Evolutionary conservation across 23 tunicate genomes (phyloP).

Genomic region (Trididemnum clinides): DNA sequence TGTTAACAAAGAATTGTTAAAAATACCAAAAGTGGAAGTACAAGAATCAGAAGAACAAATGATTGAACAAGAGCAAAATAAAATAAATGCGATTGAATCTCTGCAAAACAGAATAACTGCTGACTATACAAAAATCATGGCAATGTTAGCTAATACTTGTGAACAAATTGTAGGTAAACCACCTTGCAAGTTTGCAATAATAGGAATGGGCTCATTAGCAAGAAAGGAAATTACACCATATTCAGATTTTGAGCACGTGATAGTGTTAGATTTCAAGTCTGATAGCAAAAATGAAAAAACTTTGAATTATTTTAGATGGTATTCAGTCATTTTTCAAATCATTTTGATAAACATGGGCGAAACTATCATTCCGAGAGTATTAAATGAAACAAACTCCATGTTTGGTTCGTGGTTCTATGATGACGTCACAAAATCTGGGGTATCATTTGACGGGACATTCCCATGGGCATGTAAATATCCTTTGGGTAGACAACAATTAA

Average conservation of each 20-base stretch:
- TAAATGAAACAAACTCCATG: not conserved
- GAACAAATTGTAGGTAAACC: not conserved
- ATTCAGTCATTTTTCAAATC: not conserved
- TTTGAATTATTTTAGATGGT: not conserved
- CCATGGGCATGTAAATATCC: constrained; percentile 31
- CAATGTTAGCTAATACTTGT: not conserved
- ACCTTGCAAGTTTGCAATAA: not conserved
- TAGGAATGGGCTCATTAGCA: not conserved
- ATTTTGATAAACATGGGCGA: not conserved
- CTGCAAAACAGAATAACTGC: not conserved
- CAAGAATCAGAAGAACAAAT: not conserved
- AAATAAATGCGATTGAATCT: not conserved
- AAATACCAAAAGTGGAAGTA: not conserved
- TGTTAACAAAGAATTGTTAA: not conserved
- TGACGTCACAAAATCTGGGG: not conserved
- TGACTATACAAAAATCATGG: not conserved
- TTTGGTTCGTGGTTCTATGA: not conserved
- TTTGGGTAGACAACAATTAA: constrained; percentile 13
- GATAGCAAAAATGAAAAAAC: not conserved
- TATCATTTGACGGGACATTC: not conserved
- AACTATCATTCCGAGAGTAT: not conserved
- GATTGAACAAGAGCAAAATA: not conserved
- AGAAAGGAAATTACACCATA: not conserved
- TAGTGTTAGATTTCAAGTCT: not conserved
- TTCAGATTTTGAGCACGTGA: not conserved